A percentile compares a stretch with the other conserved stretches of the same genome.
Conservation (phyloP, 2,113 vertebrate genomes). For the Sceloporus tristichus region DNA sequence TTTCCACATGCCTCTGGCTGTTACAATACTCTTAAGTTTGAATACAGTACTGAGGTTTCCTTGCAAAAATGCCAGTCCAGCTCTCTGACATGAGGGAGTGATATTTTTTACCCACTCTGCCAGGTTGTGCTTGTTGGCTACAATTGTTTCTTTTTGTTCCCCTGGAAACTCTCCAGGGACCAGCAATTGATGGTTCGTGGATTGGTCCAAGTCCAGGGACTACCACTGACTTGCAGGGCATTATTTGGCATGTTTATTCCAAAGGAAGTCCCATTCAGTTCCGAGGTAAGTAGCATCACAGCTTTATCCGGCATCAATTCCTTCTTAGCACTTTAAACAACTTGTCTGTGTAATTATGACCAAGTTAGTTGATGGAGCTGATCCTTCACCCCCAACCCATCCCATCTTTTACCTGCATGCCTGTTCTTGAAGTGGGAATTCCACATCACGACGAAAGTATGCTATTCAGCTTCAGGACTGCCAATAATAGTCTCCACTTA, state of each 20-base stretch:
- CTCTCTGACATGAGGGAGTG: too few relatives aligned
- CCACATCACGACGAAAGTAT: background rate
- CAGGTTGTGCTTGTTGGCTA: too few relatives aligned
- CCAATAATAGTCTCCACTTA: background rate
- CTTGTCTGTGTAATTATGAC: slow-evolving; percentile 54
- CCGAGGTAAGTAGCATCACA: background rate
- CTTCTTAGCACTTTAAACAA: background rate
- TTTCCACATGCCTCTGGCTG: background rate
- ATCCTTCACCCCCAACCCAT: background rate
- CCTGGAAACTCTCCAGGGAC: background rate
- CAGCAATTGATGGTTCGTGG: background rate
- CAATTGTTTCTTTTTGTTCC: background rate
- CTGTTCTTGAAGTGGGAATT: background rate
- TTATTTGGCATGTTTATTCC: background rate
- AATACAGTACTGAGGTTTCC: background rate
- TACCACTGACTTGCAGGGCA: background rate
- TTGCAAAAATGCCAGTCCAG: background rate
- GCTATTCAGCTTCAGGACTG: background rate
- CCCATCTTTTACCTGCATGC: slow-evolving; percentile 39
- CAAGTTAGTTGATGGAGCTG: slow-evolving; percentile 36
- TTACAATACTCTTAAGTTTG: background rate
- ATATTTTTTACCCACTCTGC: background rate
- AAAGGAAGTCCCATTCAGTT: background rate
- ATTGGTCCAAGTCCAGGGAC: too few relatives aligned
- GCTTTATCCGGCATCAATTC: background rate